These are phyloP conservation scores for Zele albiditarsus DNA, from an alignment of 2,888 invertebrate genomes.

Conservation along the genomic window DNA sequence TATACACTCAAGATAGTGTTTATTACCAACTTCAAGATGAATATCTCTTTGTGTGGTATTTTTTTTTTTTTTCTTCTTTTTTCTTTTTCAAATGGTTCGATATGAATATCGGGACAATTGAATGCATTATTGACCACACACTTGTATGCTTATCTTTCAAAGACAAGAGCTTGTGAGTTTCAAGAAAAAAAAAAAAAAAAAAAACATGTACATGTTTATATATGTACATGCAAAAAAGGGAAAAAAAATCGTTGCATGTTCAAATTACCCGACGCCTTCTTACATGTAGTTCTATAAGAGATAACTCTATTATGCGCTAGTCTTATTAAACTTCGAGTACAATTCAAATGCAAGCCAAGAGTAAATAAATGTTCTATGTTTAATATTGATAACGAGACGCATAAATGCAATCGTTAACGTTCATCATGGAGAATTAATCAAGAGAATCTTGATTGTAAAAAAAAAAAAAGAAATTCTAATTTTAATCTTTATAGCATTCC, in stretches of 20 bases:
- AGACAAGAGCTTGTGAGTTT: constrained; percentile 25
- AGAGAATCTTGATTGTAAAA: constrained; percentile 15
- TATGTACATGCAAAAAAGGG: background rate
- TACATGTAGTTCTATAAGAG: constrained; percentile 35
- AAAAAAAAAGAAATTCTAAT: constrained; percentile 4
- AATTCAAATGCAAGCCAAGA: constrained; percentile 44
- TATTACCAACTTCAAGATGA: background rate
- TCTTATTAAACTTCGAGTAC: constrained; percentile 51
- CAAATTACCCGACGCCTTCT: constrained; percentile 26
- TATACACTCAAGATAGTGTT: background rate
- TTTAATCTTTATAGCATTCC: background rate
- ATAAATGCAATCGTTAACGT: constrained; percentile 23
- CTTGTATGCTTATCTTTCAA: constrained; percentile 37
- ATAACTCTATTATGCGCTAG: constrained; percentile 51
- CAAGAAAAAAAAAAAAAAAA: background rate
- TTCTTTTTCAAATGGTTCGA: background rate
- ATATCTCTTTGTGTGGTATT: background rate
- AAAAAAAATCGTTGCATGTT: constrained; percentile 4
- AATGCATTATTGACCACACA: constrained; percentile 22
- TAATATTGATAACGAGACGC: constrained; percentile 31
- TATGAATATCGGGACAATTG: constrained; percentile 1
- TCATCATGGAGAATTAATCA: constrained; percentile 22
- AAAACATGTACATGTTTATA: constrained; percentile 8
- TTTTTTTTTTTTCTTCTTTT: background rate
- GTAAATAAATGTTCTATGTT: constrained; percentile 28